Base-by-base conservation (phyloP, 2,888 invertebrate species). In the Neoaliturus tenellus region DNA sequence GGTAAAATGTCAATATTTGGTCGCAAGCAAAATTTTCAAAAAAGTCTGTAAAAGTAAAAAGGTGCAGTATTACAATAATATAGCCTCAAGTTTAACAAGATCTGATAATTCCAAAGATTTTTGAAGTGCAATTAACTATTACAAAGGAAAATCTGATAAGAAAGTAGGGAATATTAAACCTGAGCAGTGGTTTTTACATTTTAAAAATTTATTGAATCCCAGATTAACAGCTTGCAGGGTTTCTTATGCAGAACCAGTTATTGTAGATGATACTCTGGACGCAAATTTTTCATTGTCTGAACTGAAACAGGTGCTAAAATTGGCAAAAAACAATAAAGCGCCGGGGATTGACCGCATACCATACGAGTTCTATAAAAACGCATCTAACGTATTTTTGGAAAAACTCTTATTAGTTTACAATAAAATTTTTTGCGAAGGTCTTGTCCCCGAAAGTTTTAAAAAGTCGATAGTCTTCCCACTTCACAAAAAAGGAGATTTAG, bases 401-500 rank as follows among this genome's bases (percentile, higher is more conserved):
- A 25, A 20, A 4, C 20, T 82, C 2, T 41, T 69, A 17, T 12
- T 3, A 5, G 28, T 48, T 82, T 82, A 55, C 25, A 85, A 84
- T 51, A 17, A 44, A 17, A 84, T 85, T 28, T 84, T 25, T 10
- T 51, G 23, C 23, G 23, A 3, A 31, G 71, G 55, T 33, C 51
- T 41, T 25, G 82, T 85, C 0, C 84, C 85, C 41, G 33, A 71
- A 20, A 25, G 3, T 20, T 82, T 82, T 31, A 69, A 67, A 33
- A 81, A 1, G 51, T 78, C 84, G 14, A 58, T 82, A 48, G 44
- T 71, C 23, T 84, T 78, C 23, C 85, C 83, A 0, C 25, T 85
- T 5, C 39, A 82, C 28, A 85, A 85, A 41, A 81, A 85, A 80
- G 83, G 82, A 1, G 69, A 78, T n/a, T 17, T 35, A 5, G 51